A percentile compares a stretch with the other conserved stretches of the same genome.
These are phyloP conservation scores for Himantopus leucocephalus DNA, from an alignment of 2,113 vertebrate species.

Conservation along the genomic window DNA sequence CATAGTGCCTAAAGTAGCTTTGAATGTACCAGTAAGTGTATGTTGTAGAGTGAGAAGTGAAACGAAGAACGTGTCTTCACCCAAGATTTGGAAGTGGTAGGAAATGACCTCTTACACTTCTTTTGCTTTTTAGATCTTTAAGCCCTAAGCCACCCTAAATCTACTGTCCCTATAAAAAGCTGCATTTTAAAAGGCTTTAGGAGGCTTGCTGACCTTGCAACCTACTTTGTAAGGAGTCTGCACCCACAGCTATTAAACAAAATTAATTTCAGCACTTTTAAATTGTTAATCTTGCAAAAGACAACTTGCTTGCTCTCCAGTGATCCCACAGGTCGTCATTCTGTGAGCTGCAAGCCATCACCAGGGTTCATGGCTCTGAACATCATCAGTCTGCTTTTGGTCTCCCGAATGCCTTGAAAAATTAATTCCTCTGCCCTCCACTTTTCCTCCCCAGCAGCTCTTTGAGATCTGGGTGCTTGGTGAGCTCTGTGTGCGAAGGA, in stretches of 20 bases:
- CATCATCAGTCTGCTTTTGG: neutral
- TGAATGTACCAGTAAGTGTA: neutral
- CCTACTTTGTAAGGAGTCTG: slow-evolving; percentile 61
- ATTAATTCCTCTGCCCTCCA: slow-evolving; percentile 18
- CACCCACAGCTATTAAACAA: slow-evolving; percentile 58
- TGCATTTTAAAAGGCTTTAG: slow-evolving; percentile 53
- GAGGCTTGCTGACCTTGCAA: slow-evolving; percentile 57
- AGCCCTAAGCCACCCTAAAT: slow-evolving; percentile 41
- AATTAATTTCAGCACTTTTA: slow-evolving; percentile 69
- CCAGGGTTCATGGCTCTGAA: slow-evolving; percentile 19
- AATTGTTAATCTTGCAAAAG: slow-evolving; percentile 64
- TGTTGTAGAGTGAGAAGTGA: neutral
- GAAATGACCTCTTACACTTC: slow-evolving; percentile 22
- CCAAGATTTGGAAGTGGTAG: neutral
- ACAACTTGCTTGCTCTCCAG: slow-evolving; percentile 52
- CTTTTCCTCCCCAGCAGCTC: neutral
- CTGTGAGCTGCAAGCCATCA: slow-evolving; percentile 11
- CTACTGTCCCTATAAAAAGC: slow-evolving; percentile 40
- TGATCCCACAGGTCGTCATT: slow-evolving; percentile 43
- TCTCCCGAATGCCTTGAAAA: slow-evolving; percentile 29
- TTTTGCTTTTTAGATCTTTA: slow-evolving; percentile 30
- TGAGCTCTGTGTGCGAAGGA: neutral
- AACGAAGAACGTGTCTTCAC: neutral
- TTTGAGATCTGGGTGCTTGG: neutral
- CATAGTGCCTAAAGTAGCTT: neutral